Evolutionary conservation across 2,113 vertebrate genomes (phyloP).

Genomic region (Myiagra hebetior): DNA sequence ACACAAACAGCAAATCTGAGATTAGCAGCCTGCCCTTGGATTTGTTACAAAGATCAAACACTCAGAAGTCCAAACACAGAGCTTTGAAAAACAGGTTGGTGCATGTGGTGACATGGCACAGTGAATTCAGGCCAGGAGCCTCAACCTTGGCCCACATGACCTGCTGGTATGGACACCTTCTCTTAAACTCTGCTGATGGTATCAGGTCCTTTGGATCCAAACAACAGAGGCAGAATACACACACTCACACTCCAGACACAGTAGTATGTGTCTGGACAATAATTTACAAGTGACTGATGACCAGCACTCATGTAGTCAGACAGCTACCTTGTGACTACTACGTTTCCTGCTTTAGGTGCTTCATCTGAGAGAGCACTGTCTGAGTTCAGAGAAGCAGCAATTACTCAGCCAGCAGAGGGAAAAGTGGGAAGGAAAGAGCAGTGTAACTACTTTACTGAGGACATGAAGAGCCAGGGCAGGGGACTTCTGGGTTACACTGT

Average conservation of each 20-base stretch:
- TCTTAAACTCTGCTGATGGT: not conserved
- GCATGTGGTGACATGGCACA: not conserved
- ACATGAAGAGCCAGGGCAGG: not conserved
- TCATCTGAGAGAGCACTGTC: not conserved
- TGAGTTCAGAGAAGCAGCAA: not conserved
- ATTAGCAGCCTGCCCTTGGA: not conserved
- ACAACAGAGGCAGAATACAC: not conserved
- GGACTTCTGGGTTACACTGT: not conserved
- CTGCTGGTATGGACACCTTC: not conserved
- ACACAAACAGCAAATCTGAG: not conserved
- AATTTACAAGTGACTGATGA: not conserved
- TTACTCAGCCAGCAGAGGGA: not conserved
- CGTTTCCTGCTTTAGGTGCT: not conserved
- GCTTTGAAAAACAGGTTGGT: not conserved
- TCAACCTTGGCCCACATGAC: not conserved
- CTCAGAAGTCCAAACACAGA: not conserved
- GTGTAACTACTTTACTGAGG: not conserved
- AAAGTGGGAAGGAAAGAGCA: not conserved
- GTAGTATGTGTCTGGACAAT: not conserved
- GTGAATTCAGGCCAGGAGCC: not conserved
- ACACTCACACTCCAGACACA: too few species aligned
- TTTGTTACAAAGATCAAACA: not conserved
- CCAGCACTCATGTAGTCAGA: not conserved
- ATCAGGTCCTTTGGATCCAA: not conserved
- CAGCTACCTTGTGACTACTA: not conserved